Conservation (phyloP, 1,140 invertebrate species). For the Zaprionus lachaisei region DNA sequence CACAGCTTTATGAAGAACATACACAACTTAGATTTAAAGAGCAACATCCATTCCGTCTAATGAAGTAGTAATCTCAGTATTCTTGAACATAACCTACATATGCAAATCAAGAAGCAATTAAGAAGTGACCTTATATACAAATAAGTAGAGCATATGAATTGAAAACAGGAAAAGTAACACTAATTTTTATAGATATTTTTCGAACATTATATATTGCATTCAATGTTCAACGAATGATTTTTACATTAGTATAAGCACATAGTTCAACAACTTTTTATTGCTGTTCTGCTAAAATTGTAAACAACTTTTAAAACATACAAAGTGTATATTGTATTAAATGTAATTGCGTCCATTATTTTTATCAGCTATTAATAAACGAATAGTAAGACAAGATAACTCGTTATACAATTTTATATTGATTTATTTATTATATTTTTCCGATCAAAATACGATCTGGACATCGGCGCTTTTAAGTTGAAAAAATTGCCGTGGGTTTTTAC, state of each 20-base stretch:
- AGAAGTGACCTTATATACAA: slow-evolving; percentile 78
- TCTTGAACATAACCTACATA: slow-evolving; percentile 59
- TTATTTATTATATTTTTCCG: neutral
- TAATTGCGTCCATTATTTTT: slow-evolving; percentile 57
- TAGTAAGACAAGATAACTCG: neutral
- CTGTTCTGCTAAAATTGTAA: slow-evolving; percentile 30
- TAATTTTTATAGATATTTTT: slow-evolving; percentile 56
- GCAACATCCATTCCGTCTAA: slow-evolving; percentile 61
- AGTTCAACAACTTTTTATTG: slow-evolving; percentile 44
- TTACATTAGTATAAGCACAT: slow-evolving; percentile 44
- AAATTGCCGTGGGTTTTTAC: no score
- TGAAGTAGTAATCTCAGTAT: slow-evolving; percentile 45
- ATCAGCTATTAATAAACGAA: slow-evolving; percentile 34
- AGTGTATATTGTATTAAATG: slow-evolving; percentile 46
- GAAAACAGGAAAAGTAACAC: slow-evolving; percentile 22
- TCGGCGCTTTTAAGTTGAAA: no score
- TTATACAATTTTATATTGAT: neutral
- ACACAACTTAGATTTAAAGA: slow-evolving; percentile 51
- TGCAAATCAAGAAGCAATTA: slow-evolving; percentile 52
- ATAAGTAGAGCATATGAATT: slow-evolving; percentile 63
- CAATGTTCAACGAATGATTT: slow-evolving; percentile 44
- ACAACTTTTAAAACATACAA: slow-evolving; percentile 17
- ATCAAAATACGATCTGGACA: no score
- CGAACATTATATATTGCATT: slow-evolving; percentile 39
- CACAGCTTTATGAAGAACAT: slow-evolving; percentile 55